These are phyloP conservation scores for Etia nguti DNA, from an alignment of 2,113 vertebrate genomes.

Conservation along the genomic window DNA sequence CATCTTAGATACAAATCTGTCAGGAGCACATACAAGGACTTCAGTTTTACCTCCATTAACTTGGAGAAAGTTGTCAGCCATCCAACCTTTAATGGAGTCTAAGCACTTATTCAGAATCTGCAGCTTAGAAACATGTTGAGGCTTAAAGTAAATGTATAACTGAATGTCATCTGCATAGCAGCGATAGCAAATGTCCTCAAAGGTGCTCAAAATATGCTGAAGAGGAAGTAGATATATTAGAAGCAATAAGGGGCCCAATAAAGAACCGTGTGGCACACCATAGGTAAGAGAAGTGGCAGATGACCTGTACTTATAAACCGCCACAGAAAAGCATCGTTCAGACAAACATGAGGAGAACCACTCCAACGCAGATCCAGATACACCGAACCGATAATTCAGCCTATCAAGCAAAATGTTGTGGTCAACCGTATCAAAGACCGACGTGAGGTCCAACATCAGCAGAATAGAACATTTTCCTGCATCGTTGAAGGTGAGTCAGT, in stretches of 20 bases:
- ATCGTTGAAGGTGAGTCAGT: no score
- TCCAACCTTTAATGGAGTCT: no score
- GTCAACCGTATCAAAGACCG: no score
- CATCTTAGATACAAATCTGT: not conserved
- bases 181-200: accelerated
- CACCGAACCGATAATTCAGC: accelerated
- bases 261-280: accelerated
- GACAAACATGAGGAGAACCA: not conserved
- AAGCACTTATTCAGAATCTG: no score
- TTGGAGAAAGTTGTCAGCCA: no score
- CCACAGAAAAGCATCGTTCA: not conserved
- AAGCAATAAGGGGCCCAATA: accelerated
- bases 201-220: not conserved
- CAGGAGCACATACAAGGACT: not conserved
- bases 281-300: not conserved
- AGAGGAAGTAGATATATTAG: not conserved
- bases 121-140: no score
- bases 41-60: not conserved
- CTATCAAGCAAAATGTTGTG: no score
- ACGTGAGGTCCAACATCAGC: no score
- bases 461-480: no score
- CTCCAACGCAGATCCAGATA: not conserved
- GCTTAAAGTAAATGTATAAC: not conserved
- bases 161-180: not conserved
- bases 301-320: accelerated